phyloP scores from a whole-genome alignment of 2,113 vertebrate genomes.

The Micromys minutus region DNA sequence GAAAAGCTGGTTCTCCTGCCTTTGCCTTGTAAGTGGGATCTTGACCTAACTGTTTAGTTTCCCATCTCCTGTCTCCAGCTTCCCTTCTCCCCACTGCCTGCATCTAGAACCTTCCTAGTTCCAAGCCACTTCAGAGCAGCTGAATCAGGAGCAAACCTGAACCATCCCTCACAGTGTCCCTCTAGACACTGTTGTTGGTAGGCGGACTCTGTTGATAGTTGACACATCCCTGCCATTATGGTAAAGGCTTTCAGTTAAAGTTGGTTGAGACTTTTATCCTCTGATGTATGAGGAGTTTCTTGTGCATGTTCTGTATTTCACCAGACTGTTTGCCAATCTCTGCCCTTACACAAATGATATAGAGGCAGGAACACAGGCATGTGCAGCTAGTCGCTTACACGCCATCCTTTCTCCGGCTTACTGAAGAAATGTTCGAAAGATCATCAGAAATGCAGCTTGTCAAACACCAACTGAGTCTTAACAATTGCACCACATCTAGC shows the following conservation, averaged over 20 bases:
- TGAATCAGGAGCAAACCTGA: neutral
- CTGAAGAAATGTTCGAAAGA: constrained; percentile 32
- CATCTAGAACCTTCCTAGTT: neutral
- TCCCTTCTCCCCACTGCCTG: neutral
- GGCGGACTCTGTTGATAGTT: neutral
- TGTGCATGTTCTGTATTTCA: neutral
- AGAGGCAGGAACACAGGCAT: neutral
- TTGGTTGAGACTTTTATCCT: neutral
- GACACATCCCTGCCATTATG: neutral
- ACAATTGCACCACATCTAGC: neutral
- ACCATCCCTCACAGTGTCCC: neutral
- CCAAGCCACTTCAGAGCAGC: neutral
- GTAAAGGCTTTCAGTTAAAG: neutral
- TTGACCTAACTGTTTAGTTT: neutral
- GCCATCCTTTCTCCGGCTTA: neutral
- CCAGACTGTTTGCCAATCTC: constrained; percentile 42
- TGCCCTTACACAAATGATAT: constrained; percentile 10
- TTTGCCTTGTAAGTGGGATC: neutral
- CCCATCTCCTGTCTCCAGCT: neutral
- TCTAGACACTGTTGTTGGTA: neutral
- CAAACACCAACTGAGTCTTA: neutral
- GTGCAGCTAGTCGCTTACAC: neutral
- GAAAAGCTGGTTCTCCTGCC: neutral
- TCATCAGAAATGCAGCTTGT: neutral
- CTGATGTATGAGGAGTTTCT: neutral